These are phyloP conservation scores for Columba janthina DNA, from an alignment of 2,113 vertebrate genomes.

Conservation along the genomic window DNA sequence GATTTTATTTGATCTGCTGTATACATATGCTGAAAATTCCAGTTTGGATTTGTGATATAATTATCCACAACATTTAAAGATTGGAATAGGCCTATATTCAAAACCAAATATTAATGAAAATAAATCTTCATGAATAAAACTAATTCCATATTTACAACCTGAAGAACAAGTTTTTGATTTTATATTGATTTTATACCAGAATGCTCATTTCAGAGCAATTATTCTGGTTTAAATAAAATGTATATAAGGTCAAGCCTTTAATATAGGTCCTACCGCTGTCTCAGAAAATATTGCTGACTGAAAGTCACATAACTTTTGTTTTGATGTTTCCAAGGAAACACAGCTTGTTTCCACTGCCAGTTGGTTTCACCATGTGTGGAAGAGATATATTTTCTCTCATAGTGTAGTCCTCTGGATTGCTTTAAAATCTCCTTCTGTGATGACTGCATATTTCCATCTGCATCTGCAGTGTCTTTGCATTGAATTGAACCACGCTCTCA, in stretches of 20 bases:
- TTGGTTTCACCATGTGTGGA: conserved; percentile 34
- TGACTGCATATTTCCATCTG: background rate
- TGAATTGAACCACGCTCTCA: background rate
- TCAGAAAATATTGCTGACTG: conserved; percentile 48
- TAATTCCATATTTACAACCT: background rate
- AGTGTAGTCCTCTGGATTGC: background rate
- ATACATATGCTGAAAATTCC: background rate
- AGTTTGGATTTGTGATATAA: background rate
- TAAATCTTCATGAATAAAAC: background rate
- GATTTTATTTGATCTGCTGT: background rate
- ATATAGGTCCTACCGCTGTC: background rate
- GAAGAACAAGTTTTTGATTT: background rate
- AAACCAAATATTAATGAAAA: background rate
- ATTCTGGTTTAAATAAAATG: background rate
- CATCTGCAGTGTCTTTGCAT: conserved; percentile 4
- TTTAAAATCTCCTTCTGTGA: conserved; percentile 19
- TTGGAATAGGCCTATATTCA: background rate
- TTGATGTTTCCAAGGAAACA: conserved; percentile 60
- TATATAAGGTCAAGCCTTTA: background rate
- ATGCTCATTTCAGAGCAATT: background rate
- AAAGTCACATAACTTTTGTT: conserved; percentile 58
- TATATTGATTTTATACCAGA: background rate
- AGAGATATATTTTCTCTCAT: conserved; percentile 35
- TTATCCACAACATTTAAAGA: background rate
- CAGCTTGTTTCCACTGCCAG: conserved; percentile 16